These are phyloP conservation scores for Nipponia nippon DNA, from an alignment of 2,113 vertebrate species.

Conservation along the genomic window DNA sequence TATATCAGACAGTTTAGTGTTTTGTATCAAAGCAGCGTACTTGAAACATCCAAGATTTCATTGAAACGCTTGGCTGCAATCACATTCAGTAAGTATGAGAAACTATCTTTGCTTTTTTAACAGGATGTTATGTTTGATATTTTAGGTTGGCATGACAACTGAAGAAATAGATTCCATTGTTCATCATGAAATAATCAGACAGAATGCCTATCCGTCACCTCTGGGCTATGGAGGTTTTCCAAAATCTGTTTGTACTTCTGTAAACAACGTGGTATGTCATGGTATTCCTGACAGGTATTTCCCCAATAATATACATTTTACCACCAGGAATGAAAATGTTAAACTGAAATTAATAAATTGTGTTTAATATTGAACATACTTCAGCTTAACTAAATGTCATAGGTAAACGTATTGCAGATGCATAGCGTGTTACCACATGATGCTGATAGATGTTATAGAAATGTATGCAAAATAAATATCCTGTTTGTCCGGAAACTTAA, in stretches of 20 bases:
- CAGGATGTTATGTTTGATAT: slow-evolving; percentile 67
- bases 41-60: slow-evolving; percentile 1
- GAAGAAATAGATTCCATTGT: slow-evolving; percentile 96
- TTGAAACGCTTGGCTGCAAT: neutral
- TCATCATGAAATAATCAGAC: slow-evolving; percentile 90
- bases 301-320: slow-evolving; percentile 67
- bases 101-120: slow-evolving; percentile 59
- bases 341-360: slow-evolving; percentile 36
- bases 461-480: neutral
- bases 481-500: neutral
- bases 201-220: slow-evolving; percentile 95
- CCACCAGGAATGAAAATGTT: slow-evolving; percentile 35
- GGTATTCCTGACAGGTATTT: slow-evolving; percentile 92
- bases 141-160: slow-evolving; percentile 96
- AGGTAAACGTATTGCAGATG: neutral
- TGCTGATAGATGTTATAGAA: slow-evolving; percentile 25
- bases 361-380: slow-evolving; percentile 40
- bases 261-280: slow-evolving; percentile 92
- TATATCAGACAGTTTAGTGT: neutral
- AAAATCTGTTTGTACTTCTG: slow-evolving; percentile 90
- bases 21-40: neutral
- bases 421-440: neutral
- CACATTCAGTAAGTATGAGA: slow-evolving; percentile 17
- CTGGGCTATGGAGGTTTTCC: slow-evolving; percentile 92
- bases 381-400: slow-evolving; percentile 6